Conservation (phyloP, 2,797 vertebrate genomes). For the Acanthornis magna region DNA sequence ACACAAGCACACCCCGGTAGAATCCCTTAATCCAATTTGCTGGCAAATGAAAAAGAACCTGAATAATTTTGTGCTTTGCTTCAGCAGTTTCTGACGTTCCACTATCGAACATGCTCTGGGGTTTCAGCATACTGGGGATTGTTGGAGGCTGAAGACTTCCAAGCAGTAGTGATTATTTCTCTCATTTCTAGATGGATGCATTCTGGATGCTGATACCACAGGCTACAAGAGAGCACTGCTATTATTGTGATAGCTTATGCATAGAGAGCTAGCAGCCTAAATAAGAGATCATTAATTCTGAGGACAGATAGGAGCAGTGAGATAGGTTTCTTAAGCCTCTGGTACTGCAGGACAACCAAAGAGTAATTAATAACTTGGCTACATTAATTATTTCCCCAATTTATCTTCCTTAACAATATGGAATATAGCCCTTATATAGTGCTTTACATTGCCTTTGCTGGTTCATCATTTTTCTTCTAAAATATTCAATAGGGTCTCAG, state of each 20-base stretch:
- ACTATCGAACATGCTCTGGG: background rate
- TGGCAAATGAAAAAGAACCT: slow-evolving; percentile 5
- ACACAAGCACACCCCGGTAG: background rate
- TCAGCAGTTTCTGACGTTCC: background rate
- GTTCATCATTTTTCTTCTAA: slow-evolving; percentile 14
- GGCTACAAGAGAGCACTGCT: slow-evolving; percentile 9
- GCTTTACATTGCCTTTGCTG: background rate
- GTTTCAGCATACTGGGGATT: background rate
- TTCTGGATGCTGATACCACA: slow-evolving; percentile 9
- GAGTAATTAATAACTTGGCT: slow-evolving; percentile 53
- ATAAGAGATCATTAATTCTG: slow-evolving; percentile 49
- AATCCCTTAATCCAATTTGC: background rate
- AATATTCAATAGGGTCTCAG: background rate
- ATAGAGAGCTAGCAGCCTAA: slow-evolving; percentile 16
- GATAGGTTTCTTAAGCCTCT: slow-evolving; percentile 23
- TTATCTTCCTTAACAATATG: slow-evolving; percentile 43
- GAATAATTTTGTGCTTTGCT: slow-evolving; percentile 7
- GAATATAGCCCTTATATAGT: background rate
- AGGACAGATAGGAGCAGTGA: slow-evolving; percentile 32
- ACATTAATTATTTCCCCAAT: slow-evolving; percentile 55
- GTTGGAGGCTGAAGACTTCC: background rate
- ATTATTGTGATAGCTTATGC: slow-evolving; percentile 22
- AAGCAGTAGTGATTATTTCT: background rate
- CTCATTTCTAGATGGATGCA: slow-evolving; percentile 21
- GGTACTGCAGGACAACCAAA: slow-evolving; percentile 14